Percentiles rank a stretch among this genome's conserved stretches.
These are phyloP conservation scores for Rhingia rostrata DNA, from an alignment of 2,888 invertebrate species.

Conservation along the genomic window DNA sequence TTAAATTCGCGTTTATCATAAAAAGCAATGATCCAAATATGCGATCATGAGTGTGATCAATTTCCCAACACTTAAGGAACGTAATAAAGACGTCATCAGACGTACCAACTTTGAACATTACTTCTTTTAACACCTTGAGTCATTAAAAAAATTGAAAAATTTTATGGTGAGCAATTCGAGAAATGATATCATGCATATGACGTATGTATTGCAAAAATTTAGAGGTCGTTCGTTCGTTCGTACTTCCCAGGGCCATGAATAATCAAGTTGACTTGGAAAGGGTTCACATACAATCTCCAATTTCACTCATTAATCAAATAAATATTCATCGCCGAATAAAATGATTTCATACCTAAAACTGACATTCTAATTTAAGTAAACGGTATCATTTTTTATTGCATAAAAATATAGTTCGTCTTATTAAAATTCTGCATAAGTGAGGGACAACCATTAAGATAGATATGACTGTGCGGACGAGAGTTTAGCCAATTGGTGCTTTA, in stretches of 20 bases:
- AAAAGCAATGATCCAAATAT: no score
- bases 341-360: constrained; percentile 30
- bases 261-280: constrained; percentile 4
- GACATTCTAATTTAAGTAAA: constrained; percentile 36
- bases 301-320: not conserved
- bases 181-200: constrained; percentile 39
- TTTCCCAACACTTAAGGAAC: no score
- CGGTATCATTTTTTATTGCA: constrained; percentile 20
- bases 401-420: not conserved
- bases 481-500: not conserved
- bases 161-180: not conserved
- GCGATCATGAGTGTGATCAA: not conserved
- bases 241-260: constrained; percentile 16
- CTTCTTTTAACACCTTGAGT: not conserved
- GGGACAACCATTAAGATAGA: not conserved
- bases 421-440: constrained; percentile 10
- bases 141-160: not conserved
- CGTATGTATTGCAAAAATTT: not conserved
- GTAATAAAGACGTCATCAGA: no score
- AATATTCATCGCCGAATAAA: not conserved
- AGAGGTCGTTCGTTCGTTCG: not conserved
- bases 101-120: no score
- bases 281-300: not conserved
- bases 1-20: no score
- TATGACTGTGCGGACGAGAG: not conserved